phyloP scores from a whole-genome alignment of 2,888 invertebrate species.

The Chirona hameri region DNA sequence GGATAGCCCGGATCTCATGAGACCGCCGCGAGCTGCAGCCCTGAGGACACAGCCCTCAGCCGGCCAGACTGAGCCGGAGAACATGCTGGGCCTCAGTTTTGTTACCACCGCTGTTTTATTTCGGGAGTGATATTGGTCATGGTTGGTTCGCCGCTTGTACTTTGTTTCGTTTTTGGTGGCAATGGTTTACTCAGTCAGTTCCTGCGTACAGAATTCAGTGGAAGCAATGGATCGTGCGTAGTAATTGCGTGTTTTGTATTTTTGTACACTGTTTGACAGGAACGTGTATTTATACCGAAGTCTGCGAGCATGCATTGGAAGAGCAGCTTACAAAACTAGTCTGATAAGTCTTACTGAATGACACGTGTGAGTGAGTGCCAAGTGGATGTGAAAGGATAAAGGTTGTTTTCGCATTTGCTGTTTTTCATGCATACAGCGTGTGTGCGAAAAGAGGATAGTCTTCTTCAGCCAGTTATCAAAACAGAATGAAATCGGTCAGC shows the following conservation, averaged over 20 bases:
- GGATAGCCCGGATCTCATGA: background rate
- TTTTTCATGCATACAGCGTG: no score
- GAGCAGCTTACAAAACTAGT: constrained; percentile 12
- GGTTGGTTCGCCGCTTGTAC: background rate
- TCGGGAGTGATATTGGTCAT: background rate
- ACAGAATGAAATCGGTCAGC: no score
- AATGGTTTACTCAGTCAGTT: background rate
- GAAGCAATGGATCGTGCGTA: background rate
- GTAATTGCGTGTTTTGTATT: background rate
- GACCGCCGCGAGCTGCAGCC: no score
- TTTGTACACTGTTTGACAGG: background rate
- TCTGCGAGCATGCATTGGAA: background rate
- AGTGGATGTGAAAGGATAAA: background rate
- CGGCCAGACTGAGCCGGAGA: background rate
- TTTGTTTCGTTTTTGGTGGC: background rate
- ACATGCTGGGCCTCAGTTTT: background rate
- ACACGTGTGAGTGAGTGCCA: background rate
- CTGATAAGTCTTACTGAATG: background rate
- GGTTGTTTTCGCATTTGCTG: background rate
- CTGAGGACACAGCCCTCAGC: no score
- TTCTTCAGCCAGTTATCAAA: no score
- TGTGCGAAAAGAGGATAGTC: no score
- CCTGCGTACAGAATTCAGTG: background rate
- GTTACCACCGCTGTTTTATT: background rate
- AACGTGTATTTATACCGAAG: background rate